Evolutionary conservation across 2,888 invertebrate genomes (phyloP).

Genomic region (Eupeodes latifasciatus): DNA sequence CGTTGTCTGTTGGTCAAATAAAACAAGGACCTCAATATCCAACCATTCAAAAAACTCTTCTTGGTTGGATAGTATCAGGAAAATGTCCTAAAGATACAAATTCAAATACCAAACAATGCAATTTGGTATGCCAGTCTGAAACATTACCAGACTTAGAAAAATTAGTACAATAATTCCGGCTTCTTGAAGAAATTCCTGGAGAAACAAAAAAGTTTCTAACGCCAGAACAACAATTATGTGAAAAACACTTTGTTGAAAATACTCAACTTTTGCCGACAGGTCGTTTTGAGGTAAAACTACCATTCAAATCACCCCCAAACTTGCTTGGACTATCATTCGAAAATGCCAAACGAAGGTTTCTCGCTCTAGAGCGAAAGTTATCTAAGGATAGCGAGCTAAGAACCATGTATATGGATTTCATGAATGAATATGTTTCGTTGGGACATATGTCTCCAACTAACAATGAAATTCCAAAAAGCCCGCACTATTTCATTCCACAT

Average conservation of each 20-base stretch:
- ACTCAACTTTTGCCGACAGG: too few species aligned
- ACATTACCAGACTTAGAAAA: constrained; percentile 21
- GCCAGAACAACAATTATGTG: too few species aligned
- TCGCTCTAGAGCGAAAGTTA: constrained; percentile 56
- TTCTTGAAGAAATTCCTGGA: neutral
- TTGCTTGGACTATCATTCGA: constrained; percentile 50
- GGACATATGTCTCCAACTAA: constrained; percentile 57
- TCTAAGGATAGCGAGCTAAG: constrained; percentile 46
- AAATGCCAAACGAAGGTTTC: constrained; percentile 60
- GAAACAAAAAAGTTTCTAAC: too few species aligned
- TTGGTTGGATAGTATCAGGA: too few species aligned
- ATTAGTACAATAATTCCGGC: constrained; percentile 26
- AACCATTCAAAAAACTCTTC: too few species aligned
- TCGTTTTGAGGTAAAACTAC: too few species aligned
- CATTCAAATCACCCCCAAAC: too few species aligned
- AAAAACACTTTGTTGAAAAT: too few species aligned
- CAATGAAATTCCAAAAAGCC: constrained; percentile 1
- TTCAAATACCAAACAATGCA: neutral
- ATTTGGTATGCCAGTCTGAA: constrained; percentile 23
- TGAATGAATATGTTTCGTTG: constrained; percentile 63
- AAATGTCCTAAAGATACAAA: too few species aligned
- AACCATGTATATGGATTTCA: constrained; percentile 60
- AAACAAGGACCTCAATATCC: too few species aligned
- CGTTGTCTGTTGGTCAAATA: too few species aligned
- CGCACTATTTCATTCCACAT: too few species aligned